Conservation (phyloP, 2,888 invertebrate genomes). For the Gisinianus flammeolus region DNA sequence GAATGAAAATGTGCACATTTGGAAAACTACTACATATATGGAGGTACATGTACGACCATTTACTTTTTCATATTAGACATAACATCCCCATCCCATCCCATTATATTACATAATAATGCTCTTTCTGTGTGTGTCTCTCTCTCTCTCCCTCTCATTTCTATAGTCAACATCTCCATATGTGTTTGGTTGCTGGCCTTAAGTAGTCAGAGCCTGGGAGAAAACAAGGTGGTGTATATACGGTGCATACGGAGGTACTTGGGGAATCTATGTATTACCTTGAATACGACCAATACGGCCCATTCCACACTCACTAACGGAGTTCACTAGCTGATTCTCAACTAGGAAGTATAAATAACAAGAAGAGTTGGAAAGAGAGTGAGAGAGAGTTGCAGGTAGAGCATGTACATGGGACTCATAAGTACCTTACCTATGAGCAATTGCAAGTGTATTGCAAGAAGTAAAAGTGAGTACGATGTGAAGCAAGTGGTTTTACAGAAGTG, state of each 20-base stretch:
- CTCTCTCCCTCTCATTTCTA: background rate
- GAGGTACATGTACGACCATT: background rate
- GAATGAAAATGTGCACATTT: too few relatives aligned
- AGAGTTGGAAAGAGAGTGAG: background rate
- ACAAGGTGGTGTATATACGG: background rate
- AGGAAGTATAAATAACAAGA: background rate
- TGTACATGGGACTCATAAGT: background rate
- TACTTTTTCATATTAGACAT: too few relatives aligned
- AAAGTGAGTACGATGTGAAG: background rate
- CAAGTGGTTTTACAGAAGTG: slow-evolving; percentile 12
- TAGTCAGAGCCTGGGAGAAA: background rate
- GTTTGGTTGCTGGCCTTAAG: background rate
- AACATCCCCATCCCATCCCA: background rate
- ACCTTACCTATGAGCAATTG: slow-evolving; percentile 10
- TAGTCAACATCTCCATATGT: background rate
- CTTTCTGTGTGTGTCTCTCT: background rate
- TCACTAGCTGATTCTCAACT: too few relatives aligned
- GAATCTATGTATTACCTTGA: background rate
- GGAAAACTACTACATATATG: too few relatives aligned
- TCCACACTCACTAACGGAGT: background rate
- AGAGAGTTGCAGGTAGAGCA: background rate
- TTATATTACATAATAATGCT: background rate
- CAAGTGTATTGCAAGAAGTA: background rate
- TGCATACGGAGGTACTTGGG: background rate
- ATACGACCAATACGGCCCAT: background rate